Evolutionary conservation across 2,888 invertebrate species (phyloP).

Genomic region (Scaptomyza tumidula): DNA sequence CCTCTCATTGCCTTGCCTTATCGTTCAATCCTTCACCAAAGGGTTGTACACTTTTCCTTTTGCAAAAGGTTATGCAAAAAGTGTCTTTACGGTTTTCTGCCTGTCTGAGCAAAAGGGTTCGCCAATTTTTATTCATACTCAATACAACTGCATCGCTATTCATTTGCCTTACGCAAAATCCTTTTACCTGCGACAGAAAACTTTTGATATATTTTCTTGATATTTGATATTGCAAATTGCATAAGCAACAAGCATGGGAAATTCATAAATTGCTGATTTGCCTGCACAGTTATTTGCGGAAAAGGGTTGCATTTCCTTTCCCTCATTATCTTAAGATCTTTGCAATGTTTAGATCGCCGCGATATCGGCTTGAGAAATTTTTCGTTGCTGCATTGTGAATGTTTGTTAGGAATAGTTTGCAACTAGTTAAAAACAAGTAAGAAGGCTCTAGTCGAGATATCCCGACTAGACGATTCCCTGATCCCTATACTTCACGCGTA

Average conservation of each 20-base stretch:
- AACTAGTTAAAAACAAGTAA: neutral
- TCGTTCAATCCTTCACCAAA: slow-evolving; percentile 36
- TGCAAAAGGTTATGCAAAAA: slow-evolving; percentile 48
- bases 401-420: neutral
- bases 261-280: slow-evolving; percentile 65
- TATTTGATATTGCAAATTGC: slow-evolving; percentile 75
- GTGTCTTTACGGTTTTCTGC: slow-evolving; percentile 69
- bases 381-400: neutral
- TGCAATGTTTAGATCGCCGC: slow-evolving; percentile 30
- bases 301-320: slow-evolving; percentile 60
- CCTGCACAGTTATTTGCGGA: slow-evolving; percentile 23
- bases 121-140: neutral
- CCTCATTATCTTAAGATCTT: slow-evolving; percentile 7
- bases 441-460: too few relatives aligned
- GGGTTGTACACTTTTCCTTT: slow-evolving; percentile 57
- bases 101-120: slow-evolving; percentile 65
- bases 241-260: slow-evolving; percentile 72
- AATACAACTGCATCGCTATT: slow-evolving; percentile 45
- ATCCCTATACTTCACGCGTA: too few relatives aligned
- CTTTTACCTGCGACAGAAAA: slow-evolving; percentile 41
- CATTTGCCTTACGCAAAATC: slow-evolving; percentile 61
- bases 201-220: too few relatives aligned
- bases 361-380: slow-evolving; percentile 36
- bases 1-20: slow-evolving; percentile 7
- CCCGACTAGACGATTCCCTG: too few relatives aligned